A percentile compares a stretch with the other conserved stretches of the same genome.
phyloP scores from a whole-genome alignment of 1,140 invertebrate species.

The Cyclargus thomasi region DNA sequence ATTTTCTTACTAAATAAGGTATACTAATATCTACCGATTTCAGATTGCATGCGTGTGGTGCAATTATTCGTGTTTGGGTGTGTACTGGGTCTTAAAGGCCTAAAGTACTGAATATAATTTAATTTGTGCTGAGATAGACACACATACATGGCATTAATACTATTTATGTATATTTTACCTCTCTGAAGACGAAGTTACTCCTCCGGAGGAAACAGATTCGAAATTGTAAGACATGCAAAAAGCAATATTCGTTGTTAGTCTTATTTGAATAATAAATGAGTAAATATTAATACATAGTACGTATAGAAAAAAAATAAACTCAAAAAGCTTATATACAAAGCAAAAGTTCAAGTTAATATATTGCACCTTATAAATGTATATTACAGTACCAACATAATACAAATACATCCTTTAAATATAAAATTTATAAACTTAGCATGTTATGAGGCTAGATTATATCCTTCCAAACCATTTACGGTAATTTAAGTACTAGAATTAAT shows the following conservation, averaged over 20 bases:
- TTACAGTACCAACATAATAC: background rate
- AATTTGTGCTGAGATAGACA: too few relatives aligned
- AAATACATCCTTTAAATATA: background rate
- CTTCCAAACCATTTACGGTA: background rate
- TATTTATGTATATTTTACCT: slow-evolving; percentile 54
- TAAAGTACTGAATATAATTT: too few relatives aligned
- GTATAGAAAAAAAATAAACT: background rate
- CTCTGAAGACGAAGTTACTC: slow-evolving; percentile 75
- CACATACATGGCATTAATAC: slow-evolving; percentile 16
- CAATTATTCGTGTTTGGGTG: too few relatives aligned
- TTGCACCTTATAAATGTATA: background rate
- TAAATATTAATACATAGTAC: slow-evolving; percentile 1
- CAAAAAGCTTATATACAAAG: background rate
- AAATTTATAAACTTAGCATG: too few relatives aligned
- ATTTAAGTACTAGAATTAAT: too few relatives aligned
- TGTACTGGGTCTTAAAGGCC: background rate
- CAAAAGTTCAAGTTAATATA: background rate
- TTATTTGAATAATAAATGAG: slow-evolving; percentile 31
- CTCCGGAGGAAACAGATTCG: slow-evolving; percentile 78
- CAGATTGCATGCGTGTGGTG: too few relatives aligned
- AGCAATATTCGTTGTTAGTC: slow-evolving; percentile 77
- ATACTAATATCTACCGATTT: too few relatives aligned
- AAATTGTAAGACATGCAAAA: slow-evolving; percentile 82
- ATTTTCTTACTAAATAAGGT: too few relatives aligned
- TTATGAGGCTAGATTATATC: background rate